Base-by-base conservation (phyloP, 2,888 invertebrate species). In the Flabesymbios commensalis region DNA sequence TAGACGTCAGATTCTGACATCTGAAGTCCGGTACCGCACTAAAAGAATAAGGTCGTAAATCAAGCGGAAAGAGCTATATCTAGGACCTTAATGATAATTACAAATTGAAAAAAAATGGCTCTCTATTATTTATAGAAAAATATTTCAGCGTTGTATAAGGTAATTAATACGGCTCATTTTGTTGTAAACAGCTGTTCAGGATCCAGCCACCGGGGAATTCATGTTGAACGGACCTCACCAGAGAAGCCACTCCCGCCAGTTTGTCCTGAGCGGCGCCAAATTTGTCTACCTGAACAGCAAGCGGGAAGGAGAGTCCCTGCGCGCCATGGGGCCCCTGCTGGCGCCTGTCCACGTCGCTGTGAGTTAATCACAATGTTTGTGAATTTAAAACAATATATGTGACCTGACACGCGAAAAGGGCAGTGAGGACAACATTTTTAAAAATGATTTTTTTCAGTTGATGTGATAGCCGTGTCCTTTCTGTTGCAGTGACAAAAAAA, bases 211-310 rank as follows among this genome's bases (percentile, higher is more conserved):
- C 24, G 74, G 56, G 19, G 33, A 41, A 29, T 68, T 53, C 42
- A 71, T 69, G 28, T 54, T 79, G 26, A 77, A 77, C 59, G 76
- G 75, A 10, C 64, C 71, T 32, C 70, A 72, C 3, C 51, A 58
- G 26, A 72, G 72, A 45, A 70, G 70, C 1, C 42, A 36, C 2
- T 72, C 75, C 1, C 64, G 65, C 42, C 68, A 74, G 54, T 73
- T 78, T 49, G 73, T 75, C 2, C 51, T 69, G 3, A 70, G 72
- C 33, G 78, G 78, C 0, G 74, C 78, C 7, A 71, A 73, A 64
- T 78, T 80, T 61, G 65, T 66, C 7, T 80, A 78, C 63, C 57
- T 45, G 19, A 58, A 55, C 19, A 49, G 54, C n/a, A 45, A 36
- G 17, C 39, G 41, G 5, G 42, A 42, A 28, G 62, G 52, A 51